phyloP scores from a whole-genome alignment of 1,140 invertebrate genomes.

The Diorhabda sublineata region DNA sequence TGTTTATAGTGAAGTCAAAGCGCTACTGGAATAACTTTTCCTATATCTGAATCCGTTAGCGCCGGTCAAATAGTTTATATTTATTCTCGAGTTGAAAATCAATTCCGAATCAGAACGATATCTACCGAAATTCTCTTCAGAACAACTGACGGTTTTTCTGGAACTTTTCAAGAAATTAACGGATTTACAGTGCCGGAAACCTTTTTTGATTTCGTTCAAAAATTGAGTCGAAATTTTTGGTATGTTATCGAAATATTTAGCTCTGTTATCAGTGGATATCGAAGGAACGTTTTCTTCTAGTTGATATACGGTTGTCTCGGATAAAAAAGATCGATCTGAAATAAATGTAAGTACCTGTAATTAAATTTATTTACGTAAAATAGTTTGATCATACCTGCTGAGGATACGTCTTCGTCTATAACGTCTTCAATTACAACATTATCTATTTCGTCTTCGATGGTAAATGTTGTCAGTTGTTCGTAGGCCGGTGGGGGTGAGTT shows the following conservation, averaged over 20 bases:
- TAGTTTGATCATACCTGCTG: background rate
- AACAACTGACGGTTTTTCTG: constrained; percentile 11
- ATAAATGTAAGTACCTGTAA: background rate
- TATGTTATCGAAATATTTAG: background rate
- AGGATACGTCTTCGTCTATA: background rate
- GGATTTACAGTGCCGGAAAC: constrained; percentile 17
- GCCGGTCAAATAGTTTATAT: background rate
- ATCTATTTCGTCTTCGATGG: background rate
- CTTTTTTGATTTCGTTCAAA: constrained; percentile 8
- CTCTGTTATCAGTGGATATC: background rate
- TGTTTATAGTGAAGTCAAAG: constrained; percentile 7
- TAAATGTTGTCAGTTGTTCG: constrained; percentile 7
- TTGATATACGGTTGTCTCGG: background rate
- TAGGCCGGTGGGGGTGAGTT: constrained; percentile 34
- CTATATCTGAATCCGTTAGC: background rate
- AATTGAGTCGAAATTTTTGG: constrained; percentile 10
- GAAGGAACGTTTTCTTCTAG: background rate
- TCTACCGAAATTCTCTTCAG: constrained; percentile 17
- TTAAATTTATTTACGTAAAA: background rate
- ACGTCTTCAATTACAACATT: background rate
- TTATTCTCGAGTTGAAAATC: constrained; percentile 1
- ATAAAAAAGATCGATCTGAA: background rate
- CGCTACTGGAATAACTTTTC: constrained; percentile 23
- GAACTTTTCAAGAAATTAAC: constrained; percentile 12
- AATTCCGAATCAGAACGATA: constrained; percentile 25